Base-by-base conservation (phyloP, 2,113 vertebrate genomes). In the Ardeotis arabs region DNA sequence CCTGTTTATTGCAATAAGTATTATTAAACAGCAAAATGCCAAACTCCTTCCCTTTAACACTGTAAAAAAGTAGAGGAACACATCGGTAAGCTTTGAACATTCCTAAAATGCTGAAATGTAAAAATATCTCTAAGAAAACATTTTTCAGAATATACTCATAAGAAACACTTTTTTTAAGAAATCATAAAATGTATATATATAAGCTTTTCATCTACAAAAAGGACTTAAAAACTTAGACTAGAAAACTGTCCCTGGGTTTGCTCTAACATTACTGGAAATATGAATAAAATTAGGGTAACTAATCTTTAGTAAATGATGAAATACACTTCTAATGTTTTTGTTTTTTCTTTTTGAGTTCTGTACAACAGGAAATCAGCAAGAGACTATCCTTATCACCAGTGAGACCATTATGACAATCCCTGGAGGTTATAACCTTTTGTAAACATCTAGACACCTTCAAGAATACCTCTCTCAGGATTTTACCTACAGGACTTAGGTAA, bases 21-120 rank as follows among this genome's bases (percentile, higher is more conserved):
- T n/a, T n/a, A 29, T 1, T 3, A 7, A 67, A 31, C 19, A 58
- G 19, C 25, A 83, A 58, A 47, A 62, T 0, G 0, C 4, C 9
- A 53, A 77, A 44, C 24, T 55, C 31, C 41, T 66, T 44, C 10
- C 16, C 25, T 33, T 53, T 53, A 53, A 7, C 6, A 28, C 35
- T 41, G 5, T 10, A 49, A 64, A 55, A 62, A 55, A 6, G 13
- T 3, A 13, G 2, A 3, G 17, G 66, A 82, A 24, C 7, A 25
- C 5, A 75, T 52, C 24, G 7, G 15, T 15, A 59, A 47, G 2
- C 20, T 83, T 50, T 44, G 35, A 84, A 53, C 24, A 27, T 44
- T 39, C 10, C n/a, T 55, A 80, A 58, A 63, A 49, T 23, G 20
- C 33, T 49, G 25, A 83, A 66, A 39, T 22, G 7, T 23, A 67